These are phyloP conservation scores for Rhinolophus ferrumequinum DNA, from an alignment of 2,113 vertebrate species.

Conservation along the genomic window DNA sequence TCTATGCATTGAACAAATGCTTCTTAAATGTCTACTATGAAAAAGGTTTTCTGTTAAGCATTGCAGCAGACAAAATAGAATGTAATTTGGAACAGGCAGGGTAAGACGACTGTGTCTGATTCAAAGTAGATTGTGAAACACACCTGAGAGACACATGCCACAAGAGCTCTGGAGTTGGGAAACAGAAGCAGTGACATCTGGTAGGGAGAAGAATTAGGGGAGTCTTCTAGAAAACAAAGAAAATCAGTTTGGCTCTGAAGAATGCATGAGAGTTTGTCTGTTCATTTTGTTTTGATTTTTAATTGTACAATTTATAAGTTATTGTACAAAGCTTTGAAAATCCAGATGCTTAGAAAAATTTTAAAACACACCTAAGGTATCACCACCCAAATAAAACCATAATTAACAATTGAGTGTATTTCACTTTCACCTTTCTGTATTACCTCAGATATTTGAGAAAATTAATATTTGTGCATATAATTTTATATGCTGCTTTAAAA, in stretches of 20 bases:
- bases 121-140: not conserved
- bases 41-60: not conserved
- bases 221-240: not conserved
- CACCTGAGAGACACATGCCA: not conserved
- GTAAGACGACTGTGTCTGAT: not conserved
- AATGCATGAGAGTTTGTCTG: not conserved
- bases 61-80: not conserved
- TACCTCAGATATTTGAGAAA: not conserved
- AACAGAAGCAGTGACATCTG: not conserved
- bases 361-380: not conserved
- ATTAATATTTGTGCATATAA: not conserved
- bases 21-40: not conserved
- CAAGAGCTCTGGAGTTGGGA: not conserved
- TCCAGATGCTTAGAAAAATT: not conserved
- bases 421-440: not conserved
- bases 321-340: not conserved
- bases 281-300: constrained; percentile 44
- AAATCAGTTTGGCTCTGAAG: not conserved
- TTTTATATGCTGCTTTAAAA: not conserved
- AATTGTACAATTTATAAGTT: not conserved
- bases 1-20: not conserved
- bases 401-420: not conserved
- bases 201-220: not conserved
- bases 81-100: not conserved
- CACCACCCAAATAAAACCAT: not conserved